Evolutionary conservation across 37 sponge, comb jelly and placozoan species (phyloP), one percentile per base, ranked within the genome.

Genomic region (Geodia barretti): DNA sequence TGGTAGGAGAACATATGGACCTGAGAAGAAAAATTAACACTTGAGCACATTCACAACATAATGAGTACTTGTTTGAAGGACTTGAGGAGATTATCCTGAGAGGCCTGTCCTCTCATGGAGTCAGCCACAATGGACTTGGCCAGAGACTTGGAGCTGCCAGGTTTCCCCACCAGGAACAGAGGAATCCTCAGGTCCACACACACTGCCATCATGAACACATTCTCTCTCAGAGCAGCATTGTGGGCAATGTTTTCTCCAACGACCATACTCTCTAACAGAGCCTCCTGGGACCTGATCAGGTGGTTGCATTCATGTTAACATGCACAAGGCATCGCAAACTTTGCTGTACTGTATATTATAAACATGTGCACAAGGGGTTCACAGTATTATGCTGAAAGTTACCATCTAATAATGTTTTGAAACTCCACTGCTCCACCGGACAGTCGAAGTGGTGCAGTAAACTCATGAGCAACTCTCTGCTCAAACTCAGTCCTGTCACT

Each of bases 171-270:
- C 43, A 97, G 67, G 66, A 97, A 97, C 31, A 97, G 82, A 43
- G 98, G 98, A 20, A 97, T 97, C 40, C 88, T 92, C 37, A 92
- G 81, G 39, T 97, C 98, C 83, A 97, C 92, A 78, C 98, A 97
- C 0, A 97, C 87, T 2, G 94, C 72, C 98, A 97, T 97, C 98
- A 97, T 97, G 71, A 97, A 97, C 1, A 95, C 92, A 85, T 94
- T 97, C 70, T 97, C 98, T 11, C 89, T 87, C 25, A 97, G 89
- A 69, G 98, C 98, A 59, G 73, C 82, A 90, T 97, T 97, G 40
- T 76, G 74, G 36, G 95, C 98, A 78, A 94, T 92, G 41, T 94
- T 89, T 0, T 23, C 38, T 17, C 68, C 68, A 28, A 88, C 9
- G 33, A n/a, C 39, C 89, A 88, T 88, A 36, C 76, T 72, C 5